These are phyloP conservation scores for Fregata magnificens DNA, from an alignment of 2,113 vertebrate genomes.

Conservation along the genomic window DNA sequence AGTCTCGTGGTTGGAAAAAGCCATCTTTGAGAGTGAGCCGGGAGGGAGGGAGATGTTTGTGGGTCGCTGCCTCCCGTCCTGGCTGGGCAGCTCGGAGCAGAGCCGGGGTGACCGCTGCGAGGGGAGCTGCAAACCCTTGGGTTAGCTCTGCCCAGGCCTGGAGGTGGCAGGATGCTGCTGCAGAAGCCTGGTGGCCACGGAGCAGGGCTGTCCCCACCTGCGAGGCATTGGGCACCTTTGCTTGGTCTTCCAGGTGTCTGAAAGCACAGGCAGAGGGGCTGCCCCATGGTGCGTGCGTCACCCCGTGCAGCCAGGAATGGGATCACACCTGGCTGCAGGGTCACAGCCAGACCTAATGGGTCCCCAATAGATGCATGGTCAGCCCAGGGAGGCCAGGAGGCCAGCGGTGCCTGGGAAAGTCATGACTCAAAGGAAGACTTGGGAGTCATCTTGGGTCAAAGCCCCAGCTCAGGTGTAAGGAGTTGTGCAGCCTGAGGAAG, in stretches of 20 bases:
- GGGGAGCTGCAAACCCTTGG: neutral
- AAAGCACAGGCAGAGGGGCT: neutral
- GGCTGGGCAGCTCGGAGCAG: neutral
- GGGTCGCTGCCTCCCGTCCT: neutral
- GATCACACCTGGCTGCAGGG: neutral
- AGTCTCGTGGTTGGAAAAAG: neutral
- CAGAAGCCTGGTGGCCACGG: fast-evolving
- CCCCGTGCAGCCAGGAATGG: neutral
- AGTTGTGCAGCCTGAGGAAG: neutral
- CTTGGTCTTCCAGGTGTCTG: neutral
- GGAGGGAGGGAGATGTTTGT: neutral
- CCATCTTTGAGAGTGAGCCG: neutral
- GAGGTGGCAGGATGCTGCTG: neutral
- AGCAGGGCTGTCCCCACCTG: neutral
- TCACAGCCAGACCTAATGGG: fast-evolving
- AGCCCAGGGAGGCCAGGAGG: neutral
- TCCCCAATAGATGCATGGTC: neutral
- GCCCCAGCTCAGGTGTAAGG: neutral
- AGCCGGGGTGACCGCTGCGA: neutral
- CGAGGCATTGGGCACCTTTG: fast-evolving
- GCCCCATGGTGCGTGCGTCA: neutral
- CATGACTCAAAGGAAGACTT: neutral
- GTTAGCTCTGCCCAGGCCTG: neutral
- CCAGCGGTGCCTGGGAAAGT: neutral
- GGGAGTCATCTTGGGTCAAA: neutral